These are phyloP conservation scores for Mustelus asterias DNA, from an alignment of 2,113 vertebrate genomes.

Conservation along the genomic window DNA sequence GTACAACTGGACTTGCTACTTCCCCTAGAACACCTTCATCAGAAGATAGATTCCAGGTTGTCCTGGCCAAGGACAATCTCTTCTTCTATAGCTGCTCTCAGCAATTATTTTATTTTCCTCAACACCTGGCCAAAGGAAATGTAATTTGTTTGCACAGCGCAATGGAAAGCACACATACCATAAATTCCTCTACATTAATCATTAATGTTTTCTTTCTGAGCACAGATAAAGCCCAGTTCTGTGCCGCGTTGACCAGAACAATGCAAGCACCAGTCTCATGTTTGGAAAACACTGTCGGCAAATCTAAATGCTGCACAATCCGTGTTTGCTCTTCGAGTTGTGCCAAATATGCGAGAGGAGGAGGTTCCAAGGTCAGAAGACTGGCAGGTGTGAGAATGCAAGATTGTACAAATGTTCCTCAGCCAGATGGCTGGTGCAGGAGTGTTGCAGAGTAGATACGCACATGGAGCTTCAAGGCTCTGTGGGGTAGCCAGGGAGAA, in stretches of 20 bases:
- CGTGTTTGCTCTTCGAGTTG: not conserved
- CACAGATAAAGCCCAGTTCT: not conserved
- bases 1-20: not conserved
- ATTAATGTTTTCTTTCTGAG: slow-evolving; percentile 9
- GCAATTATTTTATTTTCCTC: not conserved
- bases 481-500: not conserved
- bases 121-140: not conserved
- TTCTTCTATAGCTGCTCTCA: not conserved
- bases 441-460: no score
- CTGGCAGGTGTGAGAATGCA: not conserved
- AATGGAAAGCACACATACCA: not conserved
- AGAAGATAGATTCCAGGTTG: not conserved
- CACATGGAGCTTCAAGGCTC: not conserved
- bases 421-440: not conserved
- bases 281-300: not conserved
- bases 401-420: not conserved
- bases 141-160: not conserved
- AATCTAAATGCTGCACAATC: not conserved
- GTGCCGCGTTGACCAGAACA: not conserved
- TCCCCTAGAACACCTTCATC: not conserved
- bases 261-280: not conserved
- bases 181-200: slow-evolving; percentile 10
- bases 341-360: not conserved
- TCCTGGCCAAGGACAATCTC: not conserved
- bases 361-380: not conserved